phyloP scores from a whole-genome alignment of 2,113 vertebrate species.

The Acrocephalus arundinaceus region DNA sequence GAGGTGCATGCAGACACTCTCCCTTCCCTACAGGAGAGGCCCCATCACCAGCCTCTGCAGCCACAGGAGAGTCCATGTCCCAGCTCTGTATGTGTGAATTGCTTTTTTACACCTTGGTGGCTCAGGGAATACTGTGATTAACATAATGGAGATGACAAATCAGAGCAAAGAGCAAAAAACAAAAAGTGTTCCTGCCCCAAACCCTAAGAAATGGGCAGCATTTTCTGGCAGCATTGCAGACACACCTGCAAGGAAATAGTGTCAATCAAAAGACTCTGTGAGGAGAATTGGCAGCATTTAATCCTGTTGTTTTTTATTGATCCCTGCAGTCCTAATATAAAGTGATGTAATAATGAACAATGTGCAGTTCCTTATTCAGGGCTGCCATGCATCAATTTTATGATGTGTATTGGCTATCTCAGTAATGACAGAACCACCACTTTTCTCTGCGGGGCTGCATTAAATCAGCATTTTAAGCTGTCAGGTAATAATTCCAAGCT shows the following conservation, averaged over 20 bases:
- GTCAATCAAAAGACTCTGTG: constrained; percentile 55
- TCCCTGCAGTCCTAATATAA: constrained; percentile 70
- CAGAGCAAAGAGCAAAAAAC: background rate
- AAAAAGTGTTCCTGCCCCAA: background rate
- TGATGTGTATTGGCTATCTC: constrained; percentile 70
- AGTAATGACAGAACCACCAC: constrained; percentile 70
- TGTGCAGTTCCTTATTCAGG: constrained; percentile 55
- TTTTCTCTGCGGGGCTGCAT: constrained; percentile 67
- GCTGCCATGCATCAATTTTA: constrained; percentile 72
- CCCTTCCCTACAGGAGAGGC: background rate
- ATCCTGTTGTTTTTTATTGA: constrained; percentile 69
- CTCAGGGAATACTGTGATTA: constrained; percentile 3
- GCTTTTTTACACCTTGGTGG: background rate
- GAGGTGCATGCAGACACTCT: background rate
- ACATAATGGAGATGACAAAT: background rate
- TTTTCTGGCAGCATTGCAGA: constrained; percentile 16
- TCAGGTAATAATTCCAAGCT: constrained; percentile 70
- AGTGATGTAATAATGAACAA: constrained; percentile 72
- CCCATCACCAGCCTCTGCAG: background rate
- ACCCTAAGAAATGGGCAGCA: background rate
- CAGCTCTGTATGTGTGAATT: background rate
- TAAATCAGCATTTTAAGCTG: constrained; percentile 70
- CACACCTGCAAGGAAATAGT: constrained; percentile 55
- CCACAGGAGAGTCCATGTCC: background rate
- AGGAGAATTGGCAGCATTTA: constrained; percentile 63